Evolutionary conservation across 2,888 invertebrate genomes (phyloP).

Genomic region (Diloba caeruleocephala): DNA sequence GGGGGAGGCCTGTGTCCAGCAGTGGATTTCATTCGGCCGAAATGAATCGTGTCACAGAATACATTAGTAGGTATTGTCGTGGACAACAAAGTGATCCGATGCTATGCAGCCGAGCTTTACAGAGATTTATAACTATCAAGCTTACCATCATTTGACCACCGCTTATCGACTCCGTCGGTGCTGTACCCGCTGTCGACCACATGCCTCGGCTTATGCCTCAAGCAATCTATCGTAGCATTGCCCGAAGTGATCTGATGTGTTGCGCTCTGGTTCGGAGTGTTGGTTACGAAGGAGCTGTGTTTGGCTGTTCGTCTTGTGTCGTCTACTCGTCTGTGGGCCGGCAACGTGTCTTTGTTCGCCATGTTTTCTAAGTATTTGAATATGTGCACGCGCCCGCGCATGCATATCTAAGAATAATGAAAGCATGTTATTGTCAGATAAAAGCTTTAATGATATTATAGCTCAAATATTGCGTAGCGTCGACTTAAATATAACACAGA

Average conservation of each 20-base stretch:
- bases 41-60: no score
- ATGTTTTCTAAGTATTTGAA: constrained; percentile 98
- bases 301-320: constrained; percentile 83
- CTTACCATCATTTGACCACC: constrained; percentile 95
- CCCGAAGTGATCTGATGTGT: constrained; percentile 81
- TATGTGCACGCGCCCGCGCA: constrained; percentile 97
- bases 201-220: constrained; percentile 89
- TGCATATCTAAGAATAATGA: constrained; percentile 91
- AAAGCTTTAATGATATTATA: no score
- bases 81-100: no score
- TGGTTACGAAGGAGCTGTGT: constrained; percentile 79
- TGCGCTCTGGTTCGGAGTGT: constrained; percentile 67
- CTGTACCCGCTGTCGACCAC: constrained; percentile 97
- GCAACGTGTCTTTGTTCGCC: constrained; percentile 91
- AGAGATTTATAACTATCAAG: constrained; percentile 28
- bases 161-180: constrained; percentile 94
- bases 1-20: no score
- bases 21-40: no score
- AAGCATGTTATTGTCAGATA: background rate
- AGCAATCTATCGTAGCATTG: constrained; percentile 84
- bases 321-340: constrained; percentile 84
- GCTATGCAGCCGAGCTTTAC: no score
- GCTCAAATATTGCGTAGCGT: no score
- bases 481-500: no score
- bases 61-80: no score